Evolutionary conservation across 2,797 vertebrate species (phyloP).

Genomic region (Florisuga fusca): DNA sequence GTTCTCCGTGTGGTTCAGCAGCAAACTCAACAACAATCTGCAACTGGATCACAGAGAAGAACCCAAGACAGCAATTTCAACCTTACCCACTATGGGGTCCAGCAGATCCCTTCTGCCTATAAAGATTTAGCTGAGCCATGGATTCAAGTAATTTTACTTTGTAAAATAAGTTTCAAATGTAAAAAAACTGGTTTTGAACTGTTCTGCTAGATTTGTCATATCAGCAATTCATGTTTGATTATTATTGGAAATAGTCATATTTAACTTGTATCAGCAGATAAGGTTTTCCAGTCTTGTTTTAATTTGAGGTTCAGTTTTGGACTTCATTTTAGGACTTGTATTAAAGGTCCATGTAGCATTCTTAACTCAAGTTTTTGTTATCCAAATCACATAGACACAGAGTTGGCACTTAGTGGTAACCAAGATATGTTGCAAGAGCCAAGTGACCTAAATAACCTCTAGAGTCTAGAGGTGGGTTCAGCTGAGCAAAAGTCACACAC

Average conservation of each 20-base stretch:
- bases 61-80: conserved; percentile 82
- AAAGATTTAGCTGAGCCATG: conserved; percentile 89
- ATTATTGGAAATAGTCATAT: background rate
- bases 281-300: background rate
- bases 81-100: conserved; percentile 86
- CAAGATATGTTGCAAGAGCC: background rate
- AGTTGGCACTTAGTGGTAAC: background rate
- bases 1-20: conserved; percentile 77
- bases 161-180: background rate
- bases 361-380: background rate
- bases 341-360: background rate
- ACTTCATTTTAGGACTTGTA: background rate
- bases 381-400: background rate
- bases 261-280: background rate
- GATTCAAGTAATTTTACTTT: conserved; percentile 83
- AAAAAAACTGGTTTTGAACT: background rate
- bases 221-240: background rate
- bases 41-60: conserved; percentile 77
- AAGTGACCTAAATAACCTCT: background rate
- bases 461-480: background rate
- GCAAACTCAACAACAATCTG: conserved; percentile 72
- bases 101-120: conserved; percentile 87
- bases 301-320: background rate
- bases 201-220: background rate
- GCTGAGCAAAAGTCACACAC: background rate